A percentile compares a stretch with the other conserved stretches of the same genome.
These are phyloP conservation scores for Dasypogon diadema DNA, from an alignment of 2,888 invertebrate genomes.

Conservation along the genomic window DNA sequence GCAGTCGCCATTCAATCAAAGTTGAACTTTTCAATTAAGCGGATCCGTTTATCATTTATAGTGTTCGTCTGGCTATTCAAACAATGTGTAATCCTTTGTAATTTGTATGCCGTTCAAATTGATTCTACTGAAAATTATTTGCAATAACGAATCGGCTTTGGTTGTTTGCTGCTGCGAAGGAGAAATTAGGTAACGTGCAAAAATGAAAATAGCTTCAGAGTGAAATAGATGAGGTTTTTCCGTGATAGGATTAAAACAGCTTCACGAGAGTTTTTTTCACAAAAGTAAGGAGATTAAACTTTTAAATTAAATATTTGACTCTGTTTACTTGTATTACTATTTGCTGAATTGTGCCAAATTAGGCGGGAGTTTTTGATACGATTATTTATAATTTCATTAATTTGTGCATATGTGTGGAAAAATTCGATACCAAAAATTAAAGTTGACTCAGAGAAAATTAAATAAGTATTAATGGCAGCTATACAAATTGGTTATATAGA, in stretches of 20 bases:
- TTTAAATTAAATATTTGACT: too few species aligned
- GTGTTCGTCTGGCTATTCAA: conserved; percentile 18
- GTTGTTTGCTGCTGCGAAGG: background rate
- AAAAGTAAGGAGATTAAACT: too few species aligned
- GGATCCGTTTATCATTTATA: background rate
- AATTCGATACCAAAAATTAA: too few species aligned
- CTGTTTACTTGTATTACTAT: too few species aligned
- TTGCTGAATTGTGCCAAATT: too few species aligned
- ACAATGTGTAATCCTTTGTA: conserved; percentile 17
- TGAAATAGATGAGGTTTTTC: conserved; percentile 8
- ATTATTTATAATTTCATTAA: too few species aligned
- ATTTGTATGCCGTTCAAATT: conserved; percentile 7
- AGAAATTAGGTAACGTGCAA: background rate
- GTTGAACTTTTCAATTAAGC: background rate
- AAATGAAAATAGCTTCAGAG: conserved; percentile 16
- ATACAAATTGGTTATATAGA: too few species aligned
- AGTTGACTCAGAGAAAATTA: too few species aligned
- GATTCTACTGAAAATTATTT: conserved; percentile 15
- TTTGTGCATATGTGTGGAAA: too few species aligned
- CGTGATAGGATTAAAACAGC: background rate
- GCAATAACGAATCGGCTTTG: conserved; percentile 12
- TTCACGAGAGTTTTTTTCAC: too few species aligned
- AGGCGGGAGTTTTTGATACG: too few species aligned
- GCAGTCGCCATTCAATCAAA: background rate
- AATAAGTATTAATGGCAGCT: too few species aligned